Base-by-base conservation (phyloP, 2,888 invertebrate genomes). In the Troides oblongomaculatus region DNA sequence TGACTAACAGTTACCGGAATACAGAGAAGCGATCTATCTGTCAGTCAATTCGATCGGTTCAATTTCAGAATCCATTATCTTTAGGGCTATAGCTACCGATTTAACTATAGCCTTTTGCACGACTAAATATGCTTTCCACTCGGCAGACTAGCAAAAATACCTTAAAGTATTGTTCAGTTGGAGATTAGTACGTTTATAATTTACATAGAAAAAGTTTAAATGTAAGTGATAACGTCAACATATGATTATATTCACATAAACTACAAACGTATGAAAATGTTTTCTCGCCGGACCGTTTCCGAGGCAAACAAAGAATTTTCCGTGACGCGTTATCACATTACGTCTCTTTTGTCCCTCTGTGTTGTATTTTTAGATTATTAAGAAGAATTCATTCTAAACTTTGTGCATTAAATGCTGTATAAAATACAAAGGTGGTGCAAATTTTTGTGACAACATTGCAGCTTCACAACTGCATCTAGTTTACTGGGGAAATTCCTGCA, bases 321-420 rank as follows among this genome's bases (percentile, higher is more conserved):
- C 79, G 78, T 82, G 76, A 75, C 80, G 79, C 81, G 81, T 77
- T 75, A 79, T 76, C 72, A 75, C 68, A 69, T 73, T 74, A 72
- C 75, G 73, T 68, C 75, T 75, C 72, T 77, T 77, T 76, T 77
- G 75, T 75, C 76, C 74, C 68, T 74, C 72, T 71, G 74, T 79
- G 79, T 79, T 81, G 81, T 81, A 77, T 73, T 74, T 79, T 79
- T 77, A 17, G 53, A 66, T 66, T 23, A 14, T 66, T 66, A 30
- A 30, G 50, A 17, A 43, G 17, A 58, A 58, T 58, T 23, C 0
- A 58, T n/a, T 58, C 23, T 53, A n/a, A 18, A n/a, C n/a, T 8
- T 1, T n/a, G 6, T n/a, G 53, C n/a, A n/a, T 53, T 46, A 46
- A 4, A 39, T 1, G 10, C 10, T 7, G 7, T 46, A n/a, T 53